These are phyloP conservation scores for Drosophila nigricruria DNA, from an alignment of 2,888 invertebrate species.

Conservation along the genomic window DNA sequence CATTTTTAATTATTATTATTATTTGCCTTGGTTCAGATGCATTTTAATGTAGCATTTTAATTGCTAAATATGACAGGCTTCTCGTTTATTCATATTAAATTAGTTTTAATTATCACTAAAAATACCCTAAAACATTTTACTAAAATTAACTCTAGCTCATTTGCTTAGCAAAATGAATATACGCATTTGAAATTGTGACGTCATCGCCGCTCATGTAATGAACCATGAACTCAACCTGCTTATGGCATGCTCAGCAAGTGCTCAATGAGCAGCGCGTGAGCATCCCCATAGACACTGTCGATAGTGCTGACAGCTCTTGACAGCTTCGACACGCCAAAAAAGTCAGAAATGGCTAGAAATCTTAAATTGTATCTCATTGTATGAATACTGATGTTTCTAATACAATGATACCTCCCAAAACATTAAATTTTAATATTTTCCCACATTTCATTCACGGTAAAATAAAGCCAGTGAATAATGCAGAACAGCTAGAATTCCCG, in stretches of 20 bases:
- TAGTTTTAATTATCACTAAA: background rate
- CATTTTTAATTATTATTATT: background rate
- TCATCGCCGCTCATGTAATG: constrained; percentile 15
- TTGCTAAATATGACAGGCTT: background rate
- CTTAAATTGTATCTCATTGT: too few relatives aligned
- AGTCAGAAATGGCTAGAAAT: too few relatives aligned
- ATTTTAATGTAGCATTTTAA: constrained; percentile 1
- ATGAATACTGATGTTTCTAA: too few relatives aligned
- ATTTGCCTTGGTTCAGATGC: background rate
- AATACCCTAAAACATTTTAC: background rate
- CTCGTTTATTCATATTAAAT: background rate
- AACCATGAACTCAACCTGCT: constrained; percentile 35
- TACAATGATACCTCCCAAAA: too few relatives aligned
- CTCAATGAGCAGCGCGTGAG: constrained; percentile 11
- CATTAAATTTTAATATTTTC: too few relatives aligned
- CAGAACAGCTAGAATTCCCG: too few relatives aligned
- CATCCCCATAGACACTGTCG: constrained; percentile 29
- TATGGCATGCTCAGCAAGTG: constrained; percentile 20
- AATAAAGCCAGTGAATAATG: too few relatives aligned
- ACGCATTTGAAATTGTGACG: constrained; percentile 36
- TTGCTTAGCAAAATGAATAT: background rate
- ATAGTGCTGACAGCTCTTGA: too few relatives aligned
- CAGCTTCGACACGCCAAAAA: too few relatives aligned
- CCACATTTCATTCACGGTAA: too few relatives aligned
- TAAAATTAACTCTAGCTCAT: background rate